Evolutionary conservation across 2,797 vertebrate species (phyloP), one percentile per base, ranked within the genome.

Genomic region (Linurgus olivaceus): DNA sequence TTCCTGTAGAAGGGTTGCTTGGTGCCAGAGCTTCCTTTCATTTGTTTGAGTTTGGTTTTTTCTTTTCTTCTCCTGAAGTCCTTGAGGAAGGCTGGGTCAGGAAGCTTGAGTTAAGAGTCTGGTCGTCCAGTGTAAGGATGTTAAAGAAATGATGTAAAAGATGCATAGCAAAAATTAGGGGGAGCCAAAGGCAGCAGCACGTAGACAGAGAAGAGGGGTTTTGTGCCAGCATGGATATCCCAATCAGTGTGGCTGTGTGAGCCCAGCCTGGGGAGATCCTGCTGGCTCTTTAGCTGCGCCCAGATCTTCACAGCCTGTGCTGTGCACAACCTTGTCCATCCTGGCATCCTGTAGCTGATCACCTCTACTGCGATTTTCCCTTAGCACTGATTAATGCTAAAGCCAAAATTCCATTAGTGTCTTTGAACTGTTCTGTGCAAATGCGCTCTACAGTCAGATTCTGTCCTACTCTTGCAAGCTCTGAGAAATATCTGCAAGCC

Each of bases 201-300:
- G 0, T 9, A 26, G 28, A 21, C 9, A 7, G 24, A 75, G 31
- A 23, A 17, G 13, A 38, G 16, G 10, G 17, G 6, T 11, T 31
- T 72, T 61, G 33, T 86, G 21, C 33, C 8, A 7, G 25, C 0
- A 2, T 3, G 40, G 61, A 1, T 29, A 17, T 28, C 50, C 61
- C 3, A 7, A 0, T 2, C 3, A 3, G 42, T 0, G 1, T 10
- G 48, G 35, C 37, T 29, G 40, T 17, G 24, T 17, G 31, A 47
- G 24, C 59, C 42, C 35, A 28, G 15, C 28, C 0, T 47, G 33
- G 21, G 42, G 2, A 88, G 37, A 29, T 11, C 26, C 37, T 54
- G 15, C 50, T 59, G 52, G 11, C 17, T 52, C 21, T 33, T 86
- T 1, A 38, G 40, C 52, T 74, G 33, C 8, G 33, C 15, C 13